phyloP scores from a whole-genome alignment of 2,797 vertebrate species.

The Cossypha polioptera region DNA sequence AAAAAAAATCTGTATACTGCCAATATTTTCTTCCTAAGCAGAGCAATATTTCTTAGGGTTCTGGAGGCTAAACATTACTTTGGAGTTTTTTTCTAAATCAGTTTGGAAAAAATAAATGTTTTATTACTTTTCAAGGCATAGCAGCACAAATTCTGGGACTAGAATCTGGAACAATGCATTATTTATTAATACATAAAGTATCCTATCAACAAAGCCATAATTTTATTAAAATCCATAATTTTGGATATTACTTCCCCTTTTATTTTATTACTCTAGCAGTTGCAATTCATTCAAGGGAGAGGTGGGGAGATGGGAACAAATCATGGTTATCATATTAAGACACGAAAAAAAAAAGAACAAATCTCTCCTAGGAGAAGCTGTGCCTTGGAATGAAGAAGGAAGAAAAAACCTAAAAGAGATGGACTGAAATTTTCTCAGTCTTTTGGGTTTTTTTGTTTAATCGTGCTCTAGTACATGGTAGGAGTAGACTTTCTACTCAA shows the following conservation, averaged over 20 bases:
- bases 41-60: neutral
- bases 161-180: neutral
- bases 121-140: neutral
- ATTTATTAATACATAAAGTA: neutral
- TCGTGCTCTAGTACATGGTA: neutral
- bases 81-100: accelerated
- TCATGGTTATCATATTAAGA: neutral
- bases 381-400: neutral
- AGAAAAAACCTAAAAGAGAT: neutral
- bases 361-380: neutral
- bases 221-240: neutral
- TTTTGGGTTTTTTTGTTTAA: neutral
- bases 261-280: neutral
- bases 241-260: neutral
- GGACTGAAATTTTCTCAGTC: neutral
- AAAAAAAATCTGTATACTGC: neutral
- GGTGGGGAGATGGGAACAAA: accelerated
- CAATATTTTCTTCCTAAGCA: neutral
- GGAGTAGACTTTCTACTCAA: neutral
- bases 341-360: neutral
- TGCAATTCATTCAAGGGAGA: neutral
- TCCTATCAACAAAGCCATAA: neutral
- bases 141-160: neutral
- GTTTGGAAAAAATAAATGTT: neutral
- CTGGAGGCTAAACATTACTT: neutral